Evolutionary conservation across 1,140 invertebrate species (phyloP).

Genomic region (Drosophila littoralis): DNA sequence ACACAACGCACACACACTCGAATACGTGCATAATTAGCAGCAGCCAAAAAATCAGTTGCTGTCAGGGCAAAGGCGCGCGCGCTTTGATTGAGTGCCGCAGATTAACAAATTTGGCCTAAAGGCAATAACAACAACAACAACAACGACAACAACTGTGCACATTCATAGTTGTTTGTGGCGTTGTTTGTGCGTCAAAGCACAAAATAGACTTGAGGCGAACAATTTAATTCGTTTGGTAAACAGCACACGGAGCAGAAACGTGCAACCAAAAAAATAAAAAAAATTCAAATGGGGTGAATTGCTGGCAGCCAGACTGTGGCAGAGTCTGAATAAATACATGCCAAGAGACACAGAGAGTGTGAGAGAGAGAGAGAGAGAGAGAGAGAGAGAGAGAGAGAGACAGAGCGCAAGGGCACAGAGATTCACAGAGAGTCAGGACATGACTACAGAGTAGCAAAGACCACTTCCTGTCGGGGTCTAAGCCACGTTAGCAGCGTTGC

Average conservation of each 20-base stretch:
- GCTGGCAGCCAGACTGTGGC: constrained; percentile 17
- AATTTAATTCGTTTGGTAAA: constrained; percentile 82
- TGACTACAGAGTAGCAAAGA: constrained; percentile 70
- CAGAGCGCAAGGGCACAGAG: constrained; percentile 26
- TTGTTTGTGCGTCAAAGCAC: constrained; percentile 71
- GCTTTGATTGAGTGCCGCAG: constrained; percentile 73
- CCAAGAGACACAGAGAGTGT: neutral
- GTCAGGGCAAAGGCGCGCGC: constrained; percentile 36
- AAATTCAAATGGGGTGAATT: constrained; percentile 10
- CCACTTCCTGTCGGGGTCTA: constrained; percentile 76
- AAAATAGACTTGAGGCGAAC: constrained; percentile 79
- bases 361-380: neutral
- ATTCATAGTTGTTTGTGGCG: constrained; percentile 49
- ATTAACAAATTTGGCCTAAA: constrained; percentile 72
- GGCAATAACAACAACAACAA: constrained; percentile 38
- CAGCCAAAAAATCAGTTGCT: constrained; percentile 58
- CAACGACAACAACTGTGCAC: constrained; percentile 21
- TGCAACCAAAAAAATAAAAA: constrained; percentile 22
- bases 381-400: constrained; percentile 2
- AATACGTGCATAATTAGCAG: constrained; percentile 74
- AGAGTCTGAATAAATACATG: constrained; percentile 65
- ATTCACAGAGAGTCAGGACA: constrained; percentile 56
- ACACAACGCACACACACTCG: constrained; percentile 17
- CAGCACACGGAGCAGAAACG: constrained; percentile 56
- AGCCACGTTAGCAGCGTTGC: constrained; percentile 50